Percentiles rank a stretch among this genome's conserved stretches.
Conservation (phyloP, 2,888 invertebrate species). For the Heliconius aoede region DNA sequence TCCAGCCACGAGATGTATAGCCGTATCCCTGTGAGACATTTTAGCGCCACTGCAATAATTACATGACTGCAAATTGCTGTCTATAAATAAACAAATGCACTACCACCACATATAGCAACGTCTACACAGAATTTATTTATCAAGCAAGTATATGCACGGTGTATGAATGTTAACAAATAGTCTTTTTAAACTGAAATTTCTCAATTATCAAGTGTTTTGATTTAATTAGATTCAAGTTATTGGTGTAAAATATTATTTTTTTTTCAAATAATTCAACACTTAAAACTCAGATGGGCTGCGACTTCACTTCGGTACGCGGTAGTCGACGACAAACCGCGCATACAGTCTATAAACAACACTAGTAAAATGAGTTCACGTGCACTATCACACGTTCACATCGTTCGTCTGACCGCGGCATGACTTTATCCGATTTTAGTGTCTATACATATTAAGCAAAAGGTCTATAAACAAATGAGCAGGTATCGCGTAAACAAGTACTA, state of each 20-base stretch:
- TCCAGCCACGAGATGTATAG: constrained; percentile 97
- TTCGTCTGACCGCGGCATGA: constrained; percentile 12
- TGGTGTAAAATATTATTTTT: constrained; percentile 2
- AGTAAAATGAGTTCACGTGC: constrained; percentile 45
- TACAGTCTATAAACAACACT: constrained; percentile 30
- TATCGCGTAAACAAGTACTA: constrained; percentile 17
- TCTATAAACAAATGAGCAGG: constrained; percentile 29
- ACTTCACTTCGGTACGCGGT: constrained; percentile 15
- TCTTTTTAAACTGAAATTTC: not conserved
- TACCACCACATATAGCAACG: constrained; percentile 63
- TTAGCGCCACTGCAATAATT: constrained; percentile 74
- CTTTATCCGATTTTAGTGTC: constrained; percentile 33
- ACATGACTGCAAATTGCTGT: constrained; percentile 81
- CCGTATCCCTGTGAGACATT: constrained; percentile 92
- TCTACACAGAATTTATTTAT: constrained; percentile 47
- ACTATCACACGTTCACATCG: constrained; percentile 44
- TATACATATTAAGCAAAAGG: constrained; percentile 28
- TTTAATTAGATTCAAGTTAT: not conserved
- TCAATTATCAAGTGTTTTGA: not conserved
- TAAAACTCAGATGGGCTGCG: constrained; percentile 3
- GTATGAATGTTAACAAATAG: constrained; percentile 16
- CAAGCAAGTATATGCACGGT: constrained; percentile 18
- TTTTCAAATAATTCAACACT: constrained; percentile 21
- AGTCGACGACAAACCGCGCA: constrained; percentile 20
- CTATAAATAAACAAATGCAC: constrained; percentile 84